Evolutionary conservation across 2,113 vertebrate species (phyloP), one percentile per base, ranked within the genome.

Genomic region (Sinosuthora webbiana): DNA sequence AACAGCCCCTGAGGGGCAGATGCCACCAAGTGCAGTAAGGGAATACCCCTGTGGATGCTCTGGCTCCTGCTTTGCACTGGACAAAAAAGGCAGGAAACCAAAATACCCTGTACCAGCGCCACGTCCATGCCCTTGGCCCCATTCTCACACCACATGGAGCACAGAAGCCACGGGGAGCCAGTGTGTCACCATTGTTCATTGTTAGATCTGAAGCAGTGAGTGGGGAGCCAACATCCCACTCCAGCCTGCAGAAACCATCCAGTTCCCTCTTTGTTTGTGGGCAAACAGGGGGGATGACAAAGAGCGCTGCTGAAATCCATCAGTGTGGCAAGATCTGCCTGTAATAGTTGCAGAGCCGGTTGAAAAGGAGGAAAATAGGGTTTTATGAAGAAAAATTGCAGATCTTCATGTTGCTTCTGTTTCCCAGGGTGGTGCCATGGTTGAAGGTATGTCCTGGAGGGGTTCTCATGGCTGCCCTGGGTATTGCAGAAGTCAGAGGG

Each of bases 71-170:
- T 92, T 52, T 30, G 64, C 0, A 1, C 56, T 2, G 60, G 92
- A 97, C 92, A 96, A 96, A 97, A 95, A 94, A 94, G 94, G 93
- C 94, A 94, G 92, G 75, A 94, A 95, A 95, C 90, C 90, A 95
- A 90, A 97, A 83, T 80, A 63, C 96, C 53, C 74, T 96, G 88
- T 96, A 19, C 71, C 67, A 81, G 87, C 81, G 94, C 93, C 94
- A 90, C 0, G 56, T 86, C 90, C 94, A 63, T 96, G 88, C 85
- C 83, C 50, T 63, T 19, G 87, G 90, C 93, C 75, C 67, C 44
- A 6, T 77, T 86, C 47, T 3, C 76, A 79, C 82, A 74, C 92
- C 85, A 52, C 94, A 74, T 6, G 74, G 91, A 93, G 90, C 19
- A 24, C 64, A 68, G 64, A 78, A 93, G 79, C 93, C 33, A 53